Percentiles rank a stretch among this genome's conserved stretches.
Conservation (phyloP, 2,797 vertebrate genomes). For the Serranus cabrilla region DNA sequence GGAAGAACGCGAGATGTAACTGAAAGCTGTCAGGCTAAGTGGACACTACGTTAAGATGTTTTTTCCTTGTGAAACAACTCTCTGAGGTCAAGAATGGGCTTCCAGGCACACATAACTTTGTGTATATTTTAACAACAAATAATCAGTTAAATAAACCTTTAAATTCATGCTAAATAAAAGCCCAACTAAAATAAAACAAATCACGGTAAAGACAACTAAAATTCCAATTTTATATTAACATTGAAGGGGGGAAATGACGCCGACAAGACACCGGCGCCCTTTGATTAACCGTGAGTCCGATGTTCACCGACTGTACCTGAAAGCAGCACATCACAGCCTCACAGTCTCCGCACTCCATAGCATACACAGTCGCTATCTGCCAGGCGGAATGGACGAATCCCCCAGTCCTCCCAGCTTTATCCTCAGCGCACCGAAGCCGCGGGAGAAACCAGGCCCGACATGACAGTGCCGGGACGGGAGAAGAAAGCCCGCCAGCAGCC, state of each 20-base stretch:
- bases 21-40: background rate
- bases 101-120: background rate
- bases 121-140: background rate
- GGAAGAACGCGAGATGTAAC: background rate
- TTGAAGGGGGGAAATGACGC: too few relatives aligned
- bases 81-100: background rate
- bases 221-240: background rate
- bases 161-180: background rate
- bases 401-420: conserved; percentile 15
- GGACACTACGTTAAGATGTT: background rate
- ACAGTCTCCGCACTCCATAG: conserved; percentile 39
- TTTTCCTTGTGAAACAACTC: background rate
- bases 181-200: background rate
- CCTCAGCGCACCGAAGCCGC: conserved; percentile 47
- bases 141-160: background rate
- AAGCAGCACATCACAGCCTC: conserved; percentile 49
- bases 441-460: conserved; percentile 77
- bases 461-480: conserved; percentile 76
- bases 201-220: background rate
- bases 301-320: conserved; percentile 23
- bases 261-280: background rate
- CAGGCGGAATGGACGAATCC: conserved; percentile 56
- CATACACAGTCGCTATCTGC: conserved; percentile 51
- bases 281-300: fast-evolving
- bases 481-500: conserved; percentile 52